Evolutionary conservation across 2,797 vertebrate species (phyloP).

Genomic region (Cyprinodon diabolis): DNA sequence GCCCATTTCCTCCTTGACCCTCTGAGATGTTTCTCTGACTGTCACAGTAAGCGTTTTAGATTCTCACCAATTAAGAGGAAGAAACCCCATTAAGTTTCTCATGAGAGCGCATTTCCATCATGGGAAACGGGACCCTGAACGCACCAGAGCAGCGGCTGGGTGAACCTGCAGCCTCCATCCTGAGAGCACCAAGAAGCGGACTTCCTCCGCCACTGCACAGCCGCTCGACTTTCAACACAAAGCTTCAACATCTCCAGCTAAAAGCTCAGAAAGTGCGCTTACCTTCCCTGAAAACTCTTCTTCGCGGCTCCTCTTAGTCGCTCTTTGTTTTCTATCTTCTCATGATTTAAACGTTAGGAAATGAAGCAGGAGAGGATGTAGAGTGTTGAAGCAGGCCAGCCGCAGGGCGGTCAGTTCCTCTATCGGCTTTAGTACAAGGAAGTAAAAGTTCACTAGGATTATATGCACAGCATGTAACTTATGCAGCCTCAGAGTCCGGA

Average conservation of each 20-base stretch:
- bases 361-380: conserved; percentile 38
- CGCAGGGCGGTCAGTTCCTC: conserved; percentile 82
- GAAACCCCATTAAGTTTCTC: not conserved
- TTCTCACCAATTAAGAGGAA: no score
- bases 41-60: not conserved
- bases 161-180: not conserved
- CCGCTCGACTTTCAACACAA: not conserved
- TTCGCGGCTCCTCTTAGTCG: conserved; percentile 3
- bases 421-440: conserved; percentile 80
- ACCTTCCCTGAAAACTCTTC: conserved; percentile 53
- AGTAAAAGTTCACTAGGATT: conserved; percentile 80
- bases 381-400: conserved; percentile 51
- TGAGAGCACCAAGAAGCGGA: not conserved
- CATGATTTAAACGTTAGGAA: conserved; percentile 57
- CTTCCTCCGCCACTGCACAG: conserved; percentile 25
- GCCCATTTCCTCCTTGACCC: no score
- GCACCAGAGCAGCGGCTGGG: not conserved
- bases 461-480: conserved; percentile 56
- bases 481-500: conserved; percentile 67
- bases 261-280: conserved; percentile 22
- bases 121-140: conserved; percentile 2
- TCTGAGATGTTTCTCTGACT: no score
- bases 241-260: no score
- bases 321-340: conserved; percentile 28
- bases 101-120: not conserved